These are phyloP conservation scores for Hucho hucho DNA, from an alignment of 2,113 vertebrate species.

Conservation along the genomic window DNA sequence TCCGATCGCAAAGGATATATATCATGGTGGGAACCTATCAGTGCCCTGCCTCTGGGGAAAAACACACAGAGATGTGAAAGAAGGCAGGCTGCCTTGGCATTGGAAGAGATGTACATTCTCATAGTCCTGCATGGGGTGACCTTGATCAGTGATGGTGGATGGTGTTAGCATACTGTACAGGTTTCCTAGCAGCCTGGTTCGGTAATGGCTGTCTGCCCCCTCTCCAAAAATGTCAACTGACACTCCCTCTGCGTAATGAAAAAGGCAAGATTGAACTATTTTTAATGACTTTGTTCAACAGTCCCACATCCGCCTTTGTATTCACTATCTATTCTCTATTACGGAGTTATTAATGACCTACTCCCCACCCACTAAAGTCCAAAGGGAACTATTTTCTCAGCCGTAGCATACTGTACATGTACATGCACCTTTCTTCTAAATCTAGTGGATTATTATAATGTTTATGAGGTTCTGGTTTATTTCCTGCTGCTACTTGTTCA, in stretches of 20 bases:
- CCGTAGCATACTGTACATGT: too few species aligned
- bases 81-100: background rate
- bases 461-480: constrained; percentile 13
- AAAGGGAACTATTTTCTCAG: too few species aligned
- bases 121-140: constrained; percentile 5
- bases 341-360: too few species aligned
- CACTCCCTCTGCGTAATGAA: constrained; percentile 57
- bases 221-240: constrained; percentile 60
- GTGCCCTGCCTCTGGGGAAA: too few species aligned
- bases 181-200: constrained; percentile 65
- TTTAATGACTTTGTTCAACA: constrained; percentile 68
- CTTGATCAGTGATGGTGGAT: constrained; percentile 7
- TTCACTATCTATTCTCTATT: too few species aligned
- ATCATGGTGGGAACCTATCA: too few species aligned
- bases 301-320: constrained; percentile 21
- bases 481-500: background rate
- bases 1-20: too few species aligned
- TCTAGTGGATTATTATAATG: background rate
- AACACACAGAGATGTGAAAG: constrained; percentile 4
- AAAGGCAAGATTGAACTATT: constrained; percentile 64
- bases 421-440: background rate
- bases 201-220: constrained; percentile 35
- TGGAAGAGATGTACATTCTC: constrained; percentile 10
- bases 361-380: too few species aligned
- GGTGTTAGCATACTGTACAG: constrained; percentile 7